Evolutionary conservation across 2,113 vertebrate species (phyloP), one percentile per base, ranked within the genome.

Genomic region (Alces alces): DNA sequence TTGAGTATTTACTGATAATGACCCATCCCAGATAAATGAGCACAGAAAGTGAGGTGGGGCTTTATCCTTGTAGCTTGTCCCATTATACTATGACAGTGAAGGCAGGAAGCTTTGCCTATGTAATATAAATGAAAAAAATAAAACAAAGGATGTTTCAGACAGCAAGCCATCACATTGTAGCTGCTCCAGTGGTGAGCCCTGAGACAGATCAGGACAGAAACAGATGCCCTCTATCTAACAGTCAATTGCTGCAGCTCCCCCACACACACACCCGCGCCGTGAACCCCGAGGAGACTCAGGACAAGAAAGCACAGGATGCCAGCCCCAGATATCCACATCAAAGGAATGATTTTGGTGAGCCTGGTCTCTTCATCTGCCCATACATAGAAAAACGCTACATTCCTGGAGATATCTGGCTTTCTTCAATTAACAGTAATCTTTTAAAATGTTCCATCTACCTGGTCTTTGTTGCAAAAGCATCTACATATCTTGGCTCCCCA

Each of bases 31-130:
- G 23, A 95, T 30, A 93, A 61, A 52, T 6, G 3, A 30, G 27
- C 33, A 96, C 17, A 91, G 64, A 78, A 97, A 61, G 36, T 64
- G 39, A 92, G 27, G 7, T 76, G 89, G 7, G 39, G 19, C 7
- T 58, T 11, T 55, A 25, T 61, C 16, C 58, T 47, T 84, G 61
- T 14, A 70, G 30, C 60, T 28, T 93, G n/a, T 70, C 36, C 55
- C 55, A 61, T 57, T 82, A 91, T 91, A 47, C 16, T 47, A 27
- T 79, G 36, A 10, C 7, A 58, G 3, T 39, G 23, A 96, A 86
- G 6, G 33, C 60, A 96, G 25, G 33, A 96, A 86, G 5, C 16
- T 19, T 95, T 85, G 70, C 7, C 50, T 54, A 47, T 11, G 47
- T 80, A 79, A 33, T 33, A 17, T 19, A 80, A 33, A n/a, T 13